Conservation (phyloP, 2,888 invertebrate species). For the Eilema caniola region DNA sequence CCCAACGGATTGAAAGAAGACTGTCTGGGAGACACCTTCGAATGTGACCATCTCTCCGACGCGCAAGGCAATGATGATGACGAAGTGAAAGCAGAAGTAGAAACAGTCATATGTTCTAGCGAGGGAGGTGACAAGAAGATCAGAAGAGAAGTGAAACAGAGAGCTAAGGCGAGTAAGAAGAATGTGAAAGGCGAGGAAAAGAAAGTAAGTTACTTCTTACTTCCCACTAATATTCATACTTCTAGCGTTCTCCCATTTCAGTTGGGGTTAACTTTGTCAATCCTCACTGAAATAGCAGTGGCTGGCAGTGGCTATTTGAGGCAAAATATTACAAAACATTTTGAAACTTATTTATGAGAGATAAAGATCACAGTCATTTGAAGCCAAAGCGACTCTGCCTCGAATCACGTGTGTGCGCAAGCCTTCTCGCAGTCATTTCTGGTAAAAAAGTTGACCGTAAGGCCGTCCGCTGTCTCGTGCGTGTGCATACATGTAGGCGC, state of each 20-base stretch:
- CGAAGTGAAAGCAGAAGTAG: slow-evolving; percentile 29
- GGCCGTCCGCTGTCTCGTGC: too few species aligned
- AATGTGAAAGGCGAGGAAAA: slow-evolving; percentile 24
- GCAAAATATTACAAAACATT: too few species aligned
- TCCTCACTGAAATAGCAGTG: too few species aligned
- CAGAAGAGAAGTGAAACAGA: slow-evolving; percentile 22
- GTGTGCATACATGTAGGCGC: too few species aligned
- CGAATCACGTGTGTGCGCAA: too few species aligned
- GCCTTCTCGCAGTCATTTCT: too few species aligned
- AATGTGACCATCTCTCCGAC: slow-evolving; percentile 1
- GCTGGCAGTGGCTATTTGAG: too few species aligned
- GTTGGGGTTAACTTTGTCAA: too few species aligned
- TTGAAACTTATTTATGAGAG: too few species aligned
- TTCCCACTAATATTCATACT: background rate
- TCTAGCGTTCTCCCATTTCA: background rate
- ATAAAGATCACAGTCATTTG: too few species aligned
- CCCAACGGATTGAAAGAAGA: background rate
- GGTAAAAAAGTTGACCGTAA: too few species aligned
- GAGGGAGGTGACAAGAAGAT: slow-evolving; percentile 25
- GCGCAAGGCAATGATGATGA: background rate
- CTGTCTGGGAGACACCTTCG: background rate
- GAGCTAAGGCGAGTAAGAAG: slow-evolving; percentile 34
- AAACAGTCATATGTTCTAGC: slow-evolving; percentile 33
- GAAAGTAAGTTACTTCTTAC: slow-evolving; percentile 17
- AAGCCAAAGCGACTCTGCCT: too few species aligned